Evolutionary conservation across 2,888 invertebrate species (phyloP).

Genomic region (Tromatobia lineatoria): DNA sequence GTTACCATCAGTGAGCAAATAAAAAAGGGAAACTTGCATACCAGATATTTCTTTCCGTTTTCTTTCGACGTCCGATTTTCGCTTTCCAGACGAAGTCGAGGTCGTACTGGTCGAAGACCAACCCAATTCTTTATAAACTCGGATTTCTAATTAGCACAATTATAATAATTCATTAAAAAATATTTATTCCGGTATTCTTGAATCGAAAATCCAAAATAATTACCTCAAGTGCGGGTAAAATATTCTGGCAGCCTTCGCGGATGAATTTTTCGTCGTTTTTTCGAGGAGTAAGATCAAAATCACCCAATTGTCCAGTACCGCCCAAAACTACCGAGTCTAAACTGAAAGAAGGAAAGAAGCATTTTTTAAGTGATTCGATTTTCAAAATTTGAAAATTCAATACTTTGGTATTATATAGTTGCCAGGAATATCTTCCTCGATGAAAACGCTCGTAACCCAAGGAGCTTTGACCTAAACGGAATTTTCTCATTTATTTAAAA

Average conservation of each 20-base stretch:
- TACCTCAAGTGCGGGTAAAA: conserved; percentile 89
- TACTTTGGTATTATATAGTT: conserved; percentile 94
- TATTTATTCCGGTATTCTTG: conserved; percentile 4
- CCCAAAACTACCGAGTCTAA: conserved; percentile 90
- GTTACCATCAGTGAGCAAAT: background rate
- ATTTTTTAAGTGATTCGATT: background rate
- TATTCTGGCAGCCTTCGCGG: conserved; percentile 87
- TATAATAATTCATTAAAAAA: conserved; percentile 18
- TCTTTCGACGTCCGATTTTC: conserved; percentile 83
- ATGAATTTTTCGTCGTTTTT: conserved; percentile 88
- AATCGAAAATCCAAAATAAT: conserved; percentile 43
- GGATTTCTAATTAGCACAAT: conserved; percentile 84
- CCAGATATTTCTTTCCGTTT: conserved; percentile 68
- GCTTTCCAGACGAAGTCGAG: conserved; percentile 88
- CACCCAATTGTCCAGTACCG: conserved; percentile 90
- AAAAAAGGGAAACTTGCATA: conserved; percentile 18
- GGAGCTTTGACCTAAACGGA: conserved; percentile 88
- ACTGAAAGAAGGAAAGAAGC: conserved; percentile 83
- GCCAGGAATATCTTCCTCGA: conserved; percentile 88
- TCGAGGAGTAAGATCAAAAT: conserved; percentile 87
- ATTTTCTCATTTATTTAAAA: conserved; percentile 17
- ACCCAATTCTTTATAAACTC: conserved; percentile 88
- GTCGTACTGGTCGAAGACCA: conserved; percentile 91
- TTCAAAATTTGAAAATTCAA: conserved; percentile 64
- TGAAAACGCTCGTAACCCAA: conserved; percentile 88